Evolutionary conservation across 2,797 vertebrate species (phyloP), one percentile per base, ranked within the genome.

Genomic region (Liparis tanakae): DNA sequence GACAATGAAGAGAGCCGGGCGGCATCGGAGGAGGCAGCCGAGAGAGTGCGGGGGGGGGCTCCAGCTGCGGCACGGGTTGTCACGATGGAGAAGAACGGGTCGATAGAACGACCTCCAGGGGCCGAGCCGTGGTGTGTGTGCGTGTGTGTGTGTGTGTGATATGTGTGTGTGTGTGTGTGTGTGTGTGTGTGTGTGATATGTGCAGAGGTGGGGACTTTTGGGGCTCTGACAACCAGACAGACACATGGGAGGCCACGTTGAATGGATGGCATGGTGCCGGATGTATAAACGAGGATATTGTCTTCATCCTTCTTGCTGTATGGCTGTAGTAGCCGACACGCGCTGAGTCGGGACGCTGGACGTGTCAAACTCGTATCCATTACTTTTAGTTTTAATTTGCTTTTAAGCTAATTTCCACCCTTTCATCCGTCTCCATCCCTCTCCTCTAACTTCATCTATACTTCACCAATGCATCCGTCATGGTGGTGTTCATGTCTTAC

Each of bases 1-100:
- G 78, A 93, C 87, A 92, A 91, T 87, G 87, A 85, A 79, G 78
- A 79, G 68, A 80, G 85, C 65, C 81, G 77, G 76, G 84, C 63
- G 73, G 81, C 85, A 85, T 87, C 83, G 72, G 75, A 76, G 68
- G 76, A 78, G 86, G 83, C 79, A 74, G 67, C 57, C 50, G 60
- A 30, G 25, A 30, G 25, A 71, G 85, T 85, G 83, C 25, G 25
- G 25, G 76, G 70, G 79, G 39, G 79, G 34, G 76, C 51, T 81
- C 79, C 88, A 87, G 87, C 78, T 90, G 89, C 57, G 83, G 70
- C 77, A 75, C 79, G 72, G 86, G 90, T 88, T 85, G 83, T 81
- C 73, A 75, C 39, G 83, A 85, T 84, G 66, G 78, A 83, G 80
- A 86, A 81, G 72, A 86, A 82, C 68, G 57, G 63, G 72, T 82